Evolutionary conservation across 2,797 vertebrate genomes (phyloP).

Genomic region (Luscinia megarhynchos): DNA sequence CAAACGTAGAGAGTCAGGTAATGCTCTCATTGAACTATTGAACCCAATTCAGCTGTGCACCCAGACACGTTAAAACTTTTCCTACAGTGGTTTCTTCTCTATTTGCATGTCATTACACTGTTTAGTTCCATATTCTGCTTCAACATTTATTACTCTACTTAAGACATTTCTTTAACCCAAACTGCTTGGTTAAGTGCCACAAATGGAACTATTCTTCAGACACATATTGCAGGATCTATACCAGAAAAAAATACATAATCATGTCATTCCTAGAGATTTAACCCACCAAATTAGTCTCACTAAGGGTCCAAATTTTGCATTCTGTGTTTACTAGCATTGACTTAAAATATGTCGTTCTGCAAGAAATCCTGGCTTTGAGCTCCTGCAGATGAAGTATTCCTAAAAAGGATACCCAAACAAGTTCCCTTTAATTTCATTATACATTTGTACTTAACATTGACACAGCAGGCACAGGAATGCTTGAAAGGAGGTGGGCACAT

Average conservation of each 20-base stretch:
- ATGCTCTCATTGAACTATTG: conserved; percentile 17
- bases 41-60: neutral
- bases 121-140: neutral
- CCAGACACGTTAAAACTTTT: neutral
- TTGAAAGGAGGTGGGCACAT: neutral
- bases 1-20: neutral
- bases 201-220: neutral
- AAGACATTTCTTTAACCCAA: neutral
- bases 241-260: neutral
- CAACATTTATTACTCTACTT: neutral
- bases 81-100: neutral
- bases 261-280: neutral
- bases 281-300: neutral
- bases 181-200: neutral
- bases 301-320: neutral
- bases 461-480: rapidly evolving
- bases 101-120: neutral
- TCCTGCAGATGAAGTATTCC: neutral
- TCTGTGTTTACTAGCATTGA: neutral
- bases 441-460: neutral
- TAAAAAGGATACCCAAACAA: neutral
- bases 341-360: neutral
- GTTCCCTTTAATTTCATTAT: neutral
- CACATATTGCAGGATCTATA: neutral
- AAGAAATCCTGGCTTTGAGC: neutral